Percentiles rank a stretch among this genome's conserved stretches.
Evolutionary conservation across 37 sponge, comb jelly and placozoan genomes (phyloP).

Genomic region (Lycopodina hypogea): DNA sequence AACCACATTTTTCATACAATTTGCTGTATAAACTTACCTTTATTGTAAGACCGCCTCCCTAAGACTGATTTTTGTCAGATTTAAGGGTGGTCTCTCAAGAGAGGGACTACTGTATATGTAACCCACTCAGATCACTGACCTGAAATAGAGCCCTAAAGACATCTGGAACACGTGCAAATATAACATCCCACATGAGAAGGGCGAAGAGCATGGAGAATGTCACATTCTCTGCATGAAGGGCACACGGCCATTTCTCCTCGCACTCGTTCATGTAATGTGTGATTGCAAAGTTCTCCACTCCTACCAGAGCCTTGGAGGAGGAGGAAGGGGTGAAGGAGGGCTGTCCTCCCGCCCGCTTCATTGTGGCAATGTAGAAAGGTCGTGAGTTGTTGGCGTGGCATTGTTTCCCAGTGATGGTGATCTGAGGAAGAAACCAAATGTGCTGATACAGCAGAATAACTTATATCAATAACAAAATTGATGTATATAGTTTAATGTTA

Average conservation of each 20-base stretch:
- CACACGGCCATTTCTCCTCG: conserved; percentile 60
- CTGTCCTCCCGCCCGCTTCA: background rate
- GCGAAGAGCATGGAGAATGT: conserved; percentile 59
- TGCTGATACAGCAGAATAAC: background rate
- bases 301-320: conserved; percentile 12
- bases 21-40: too few species aligned
- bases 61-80: too few species aligned
- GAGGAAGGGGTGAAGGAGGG: background rate
- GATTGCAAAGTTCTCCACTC: conserved; percentile 73
- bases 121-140: too few species aligned
- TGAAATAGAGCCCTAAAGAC: conserved; percentile 72
- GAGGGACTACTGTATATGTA: too few species aligned
- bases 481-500: too few species aligned
- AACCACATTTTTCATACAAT: too few species aligned
- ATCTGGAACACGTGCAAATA: conserved; percentile 60
- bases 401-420: conserved; percentile 7
- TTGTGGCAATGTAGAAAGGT: conserved; percentile 9
- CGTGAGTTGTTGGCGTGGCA: background rate
- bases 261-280: conserved; percentile 44
- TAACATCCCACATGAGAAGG: conserved; percentile 72
- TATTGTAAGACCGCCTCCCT: too few species aligned
- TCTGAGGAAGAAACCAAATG: background rate
- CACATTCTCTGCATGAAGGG: conserved; percentile 69
- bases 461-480: background rate
- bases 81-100: too few species aligned